Evolutionary conservation across 1,140 invertebrate genomes (phyloP), one percentile per base, ranked within the genome.

Genomic region (Halyomorpha halys): DNA sequence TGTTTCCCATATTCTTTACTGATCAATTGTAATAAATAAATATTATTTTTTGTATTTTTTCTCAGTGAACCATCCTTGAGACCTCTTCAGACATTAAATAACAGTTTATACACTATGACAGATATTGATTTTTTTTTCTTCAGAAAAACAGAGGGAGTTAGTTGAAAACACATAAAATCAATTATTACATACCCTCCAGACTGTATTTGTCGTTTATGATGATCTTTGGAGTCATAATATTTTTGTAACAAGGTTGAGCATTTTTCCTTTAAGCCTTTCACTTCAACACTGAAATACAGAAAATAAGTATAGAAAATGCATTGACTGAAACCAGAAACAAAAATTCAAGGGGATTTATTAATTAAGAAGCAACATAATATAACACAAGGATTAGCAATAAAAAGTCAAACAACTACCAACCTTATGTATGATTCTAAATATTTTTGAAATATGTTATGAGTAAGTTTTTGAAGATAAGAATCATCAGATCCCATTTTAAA

Each of bases 171-270:
- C 27, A 30, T 30, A 30, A 4, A 30, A 30, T 8, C 8, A 30
- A 30, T 30, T 47, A 49, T 61, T 18, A 73, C 73, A 74, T 76
- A 86, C 83, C 84, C 80, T 71, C 80, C 83, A 62, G 79, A 78
- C 69, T 83, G 83, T 34, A 88, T 83, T 70, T 89, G 89, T 71
- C 92, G 93, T 74, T 98, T 98, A 69, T 94, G 88, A 75, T 98
- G 96, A 71, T 91, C 90, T 74, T 96, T 94, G 8, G 86, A 87
- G 60, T 92, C 86, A 74, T 98, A 99, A 74, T 94, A 99, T 47
- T 84, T 82, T 53, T 89, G 83, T 23, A 98, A 78, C 62, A 91
- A 83, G 3, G 77, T 74, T 3, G 83, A 76, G 67, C 83, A 90
- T 71, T 86, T 86, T 59, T 90, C 84, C 69, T 84, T 83, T 6